phyloP scores from a whole-genome alignment of 2,113 vertebrate species.

The Labeo catla region DNA sequence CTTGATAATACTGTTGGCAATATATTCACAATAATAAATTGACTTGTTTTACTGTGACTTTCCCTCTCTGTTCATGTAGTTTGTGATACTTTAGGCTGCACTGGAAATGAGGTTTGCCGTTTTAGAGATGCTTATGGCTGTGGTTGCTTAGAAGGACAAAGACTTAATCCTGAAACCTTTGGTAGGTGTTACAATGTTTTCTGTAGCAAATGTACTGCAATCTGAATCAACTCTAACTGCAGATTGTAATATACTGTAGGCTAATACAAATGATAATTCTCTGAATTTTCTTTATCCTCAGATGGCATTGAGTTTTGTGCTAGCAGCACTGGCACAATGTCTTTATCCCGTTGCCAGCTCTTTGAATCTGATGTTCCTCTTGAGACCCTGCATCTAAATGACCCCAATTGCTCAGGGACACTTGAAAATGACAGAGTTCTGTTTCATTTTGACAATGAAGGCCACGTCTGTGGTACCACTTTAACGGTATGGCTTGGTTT shows the following conservation, averaged over 20 bases:
- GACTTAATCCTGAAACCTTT: not conserved
- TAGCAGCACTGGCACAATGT: not conserved
- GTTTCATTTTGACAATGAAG: conserved; percentile 51
- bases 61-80: not conserved
- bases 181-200: not conserved
- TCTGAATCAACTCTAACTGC: not conserved
- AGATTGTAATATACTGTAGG: not conserved
- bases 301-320: not conserved
- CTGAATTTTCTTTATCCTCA: not conserved
- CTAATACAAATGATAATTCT: not conserved
- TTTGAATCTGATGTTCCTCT: conserved; percentile 47
- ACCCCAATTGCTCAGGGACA: conserved; percentile 45
- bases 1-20: no score
- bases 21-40: no score
- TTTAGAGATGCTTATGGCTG: conserved; percentile 6
- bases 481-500: not conserved
- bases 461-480: not conserved
- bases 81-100: not conserved
- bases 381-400: conserved; percentile 44
- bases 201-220: not conserved
- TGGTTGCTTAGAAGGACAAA: conserved; percentile 16
- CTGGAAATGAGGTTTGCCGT: not conserved
- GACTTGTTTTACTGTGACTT: not conserved
- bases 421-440: conserved; percentile 29
- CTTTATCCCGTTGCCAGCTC: conserved; percentile 23